Evolutionary conservation across 2,888 invertebrate species (phyloP).

Genomic region (Pterostichus madidus): DNA sequence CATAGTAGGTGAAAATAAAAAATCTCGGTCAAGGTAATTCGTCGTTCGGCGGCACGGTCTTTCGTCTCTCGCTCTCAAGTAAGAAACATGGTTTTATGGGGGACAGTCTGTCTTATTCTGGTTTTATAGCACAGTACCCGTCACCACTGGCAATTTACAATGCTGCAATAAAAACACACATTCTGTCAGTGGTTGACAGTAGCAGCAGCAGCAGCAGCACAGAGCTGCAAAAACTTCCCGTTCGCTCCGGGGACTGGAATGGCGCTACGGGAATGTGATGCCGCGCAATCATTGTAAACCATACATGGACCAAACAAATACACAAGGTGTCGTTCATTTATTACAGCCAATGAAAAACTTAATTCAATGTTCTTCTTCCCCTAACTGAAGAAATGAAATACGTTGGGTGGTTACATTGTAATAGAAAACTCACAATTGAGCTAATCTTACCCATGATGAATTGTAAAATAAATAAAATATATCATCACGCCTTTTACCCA

Average conservation of each 20-base stretch:
- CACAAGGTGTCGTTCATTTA: no score
- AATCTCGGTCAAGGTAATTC: slow-evolving; percentile 44
- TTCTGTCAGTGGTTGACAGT: slow-evolving; percentile 57
- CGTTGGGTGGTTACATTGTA: no score
- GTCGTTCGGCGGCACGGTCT: neutral
- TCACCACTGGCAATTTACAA: slow-evolving; percentile 64
- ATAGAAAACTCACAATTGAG: no score
- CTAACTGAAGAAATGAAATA: no score
- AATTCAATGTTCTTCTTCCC: no score
- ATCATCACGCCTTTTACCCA: no score
- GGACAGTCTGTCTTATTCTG: slow-evolving; percentile 63
- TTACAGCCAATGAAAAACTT: no score
- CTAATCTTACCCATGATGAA: no score
- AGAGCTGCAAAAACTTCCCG: slow-evolving; percentile 16
- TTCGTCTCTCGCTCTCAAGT: neutral
- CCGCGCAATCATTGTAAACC: no score
- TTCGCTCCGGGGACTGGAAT: slow-evolving; percentile 3
- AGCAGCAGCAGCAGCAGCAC: neutral
- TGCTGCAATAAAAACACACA: slow-evolving; percentile 61
- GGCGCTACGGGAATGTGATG: no score
- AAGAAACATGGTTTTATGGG: slow-evolving; percentile 59
- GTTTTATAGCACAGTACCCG: slow-evolving; percentile 61
- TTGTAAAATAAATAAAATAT: no score
- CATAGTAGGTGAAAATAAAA: slow-evolving; percentile 7
- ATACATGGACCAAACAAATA: no score